These are phyloP conservation scores for Tetramorium parvispinum DNA, from an alignment of 1,140 invertebrate species.

Conservation along the genomic window DNA sequence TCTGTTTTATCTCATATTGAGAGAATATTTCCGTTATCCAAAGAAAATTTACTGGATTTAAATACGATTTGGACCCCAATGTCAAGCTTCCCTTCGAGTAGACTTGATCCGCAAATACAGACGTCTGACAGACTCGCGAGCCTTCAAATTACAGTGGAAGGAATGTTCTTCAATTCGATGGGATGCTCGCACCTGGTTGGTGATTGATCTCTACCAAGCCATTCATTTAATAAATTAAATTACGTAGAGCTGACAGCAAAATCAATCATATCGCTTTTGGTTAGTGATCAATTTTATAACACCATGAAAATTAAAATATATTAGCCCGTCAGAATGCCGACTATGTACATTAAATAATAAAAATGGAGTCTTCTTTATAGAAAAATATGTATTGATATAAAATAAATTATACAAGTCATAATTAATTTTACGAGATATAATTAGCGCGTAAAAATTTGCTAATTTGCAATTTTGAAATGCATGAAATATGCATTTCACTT, in stretches of 20 bases:
- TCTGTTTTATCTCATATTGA: background rate
- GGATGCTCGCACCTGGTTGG: constrained; percentile 7
- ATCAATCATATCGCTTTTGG: constrained; percentile 43
- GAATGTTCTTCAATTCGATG: constrained; percentile 28
- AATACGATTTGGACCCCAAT: constrained; percentile 58
- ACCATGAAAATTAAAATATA: constrained; percentile 27
- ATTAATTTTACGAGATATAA: background rate
- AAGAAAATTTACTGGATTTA: constrained; percentile 61
- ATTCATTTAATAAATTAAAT: constrained; percentile 50
- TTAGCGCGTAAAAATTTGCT: background rate
- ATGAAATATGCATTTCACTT: background rate
- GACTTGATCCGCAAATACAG: constrained; percentile 60
- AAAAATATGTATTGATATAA: background rate
- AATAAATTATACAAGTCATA: background rate
- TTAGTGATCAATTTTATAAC: constrained; percentile 39
- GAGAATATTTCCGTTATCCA: constrained; percentile 36
- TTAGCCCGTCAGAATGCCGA: background rate
- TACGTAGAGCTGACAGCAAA: constrained; percentile 39
- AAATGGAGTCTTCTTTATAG: background rate
- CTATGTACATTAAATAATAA: constrained; percentile 25
- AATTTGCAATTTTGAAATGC: background rate
- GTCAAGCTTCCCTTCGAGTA: constrained; percentile 47
- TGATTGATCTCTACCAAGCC: constrained; percentile 45
- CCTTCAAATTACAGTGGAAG: constrained; percentile 46
- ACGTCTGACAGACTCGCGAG: constrained; percentile 9